A percentile compares a stretch with the other conserved stretches of the same genome.
phyloP scores from a whole-genome alignment of 2,113 vertebrate genomes.

The Phoxinus phoxinus region DNA sequence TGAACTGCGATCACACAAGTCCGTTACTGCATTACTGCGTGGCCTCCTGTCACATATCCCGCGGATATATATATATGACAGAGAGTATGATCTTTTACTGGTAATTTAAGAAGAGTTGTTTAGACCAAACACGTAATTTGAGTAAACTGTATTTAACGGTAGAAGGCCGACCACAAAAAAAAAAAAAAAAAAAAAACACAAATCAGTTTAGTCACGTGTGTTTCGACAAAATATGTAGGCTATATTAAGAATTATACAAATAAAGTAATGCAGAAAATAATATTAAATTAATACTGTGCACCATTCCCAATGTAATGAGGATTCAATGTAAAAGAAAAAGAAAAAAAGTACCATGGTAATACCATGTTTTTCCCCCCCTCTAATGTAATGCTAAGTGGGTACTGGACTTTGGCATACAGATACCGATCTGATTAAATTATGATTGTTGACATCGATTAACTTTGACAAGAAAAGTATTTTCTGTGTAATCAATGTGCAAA shows the following conservation, averaged over 20 bases:
- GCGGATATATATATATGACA: background rate
- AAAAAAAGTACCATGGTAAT: background rate
- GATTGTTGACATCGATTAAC: slow-evolving; percentile 14
- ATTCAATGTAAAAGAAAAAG: background rate
- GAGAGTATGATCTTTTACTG: background rate
- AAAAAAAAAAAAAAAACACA: no score
- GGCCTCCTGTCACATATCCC: background rate
- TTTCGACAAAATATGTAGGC: background rate
- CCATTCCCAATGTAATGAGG: background rate
- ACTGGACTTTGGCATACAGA: background rate
- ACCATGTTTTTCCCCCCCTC: background rate
- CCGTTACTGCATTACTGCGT: slow-evolving; percentile 35
- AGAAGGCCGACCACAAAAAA: background rate
- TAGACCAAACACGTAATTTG: background rate
- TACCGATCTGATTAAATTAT: slow-evolving; percentile 23
- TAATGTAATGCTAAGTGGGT: background rate
- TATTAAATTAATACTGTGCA: background rate
- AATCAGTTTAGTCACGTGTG: no score
- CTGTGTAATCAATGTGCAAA: slow-evolving; percentile 17
- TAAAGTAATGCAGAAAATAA: background rate
- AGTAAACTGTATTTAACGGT: background rate
- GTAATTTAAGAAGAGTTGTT: background rate
- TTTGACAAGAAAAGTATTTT: slow-evolving; percentile 29
- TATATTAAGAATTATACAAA: background rate
- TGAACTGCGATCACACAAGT: background rate